These are phyloP conservation scores for Druon quercuslanigerum DNA, from an alignment of 1,140 invertebrate species.

Conservation along the genomic window DNA sequence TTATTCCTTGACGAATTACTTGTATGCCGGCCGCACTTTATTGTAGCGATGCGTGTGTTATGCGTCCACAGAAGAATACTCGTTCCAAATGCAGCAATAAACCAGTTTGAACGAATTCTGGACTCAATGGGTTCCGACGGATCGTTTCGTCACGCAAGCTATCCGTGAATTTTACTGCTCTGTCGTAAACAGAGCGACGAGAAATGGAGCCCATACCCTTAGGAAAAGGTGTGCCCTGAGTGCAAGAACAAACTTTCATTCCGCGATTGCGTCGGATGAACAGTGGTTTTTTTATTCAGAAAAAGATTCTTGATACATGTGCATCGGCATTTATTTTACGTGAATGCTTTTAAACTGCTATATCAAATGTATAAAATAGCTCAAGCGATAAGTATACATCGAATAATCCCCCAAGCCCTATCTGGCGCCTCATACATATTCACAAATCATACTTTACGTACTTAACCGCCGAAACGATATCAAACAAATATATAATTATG, in stretches of 20 bases:
- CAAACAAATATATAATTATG: no score
- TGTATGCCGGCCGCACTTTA: slow-evolving; percentile 1
- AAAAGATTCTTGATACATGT: slow-evolving; percentile 9
- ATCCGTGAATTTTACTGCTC: slow-evolving; percentile 22
- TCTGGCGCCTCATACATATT: no score
- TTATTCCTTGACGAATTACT: slow-evolving; percentile 24
- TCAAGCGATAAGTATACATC: no score
- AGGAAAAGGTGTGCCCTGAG: not conserved
- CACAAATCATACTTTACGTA: no score
- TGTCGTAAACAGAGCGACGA: slow-evolving; percentile 17
- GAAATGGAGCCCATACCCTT: not conserved
- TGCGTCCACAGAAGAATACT: slow-evolving; percentile 14
- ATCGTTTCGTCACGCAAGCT: slow-evolving; percentile 29
- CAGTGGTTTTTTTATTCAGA: not conserved
- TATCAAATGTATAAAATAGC: no score
- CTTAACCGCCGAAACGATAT: no score
- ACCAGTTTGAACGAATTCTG: slow-evolving; percentile 29
- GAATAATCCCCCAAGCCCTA: no score
- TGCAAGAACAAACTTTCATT: slow-evolving; percentile 23
- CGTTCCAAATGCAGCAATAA: slow-evolving; percentile 25
- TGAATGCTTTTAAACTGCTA: no score
- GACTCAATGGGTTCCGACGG: slow-evolving; percentile 26
- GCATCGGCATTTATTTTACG: no score
- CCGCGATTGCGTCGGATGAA: not conserved
- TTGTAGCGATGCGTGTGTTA: slow-evolving; percentile 20